phyloP scores from a whole-genome alignment of 2,888 invertebrate species.

The Pachymerium ferrugineum region DNA sequence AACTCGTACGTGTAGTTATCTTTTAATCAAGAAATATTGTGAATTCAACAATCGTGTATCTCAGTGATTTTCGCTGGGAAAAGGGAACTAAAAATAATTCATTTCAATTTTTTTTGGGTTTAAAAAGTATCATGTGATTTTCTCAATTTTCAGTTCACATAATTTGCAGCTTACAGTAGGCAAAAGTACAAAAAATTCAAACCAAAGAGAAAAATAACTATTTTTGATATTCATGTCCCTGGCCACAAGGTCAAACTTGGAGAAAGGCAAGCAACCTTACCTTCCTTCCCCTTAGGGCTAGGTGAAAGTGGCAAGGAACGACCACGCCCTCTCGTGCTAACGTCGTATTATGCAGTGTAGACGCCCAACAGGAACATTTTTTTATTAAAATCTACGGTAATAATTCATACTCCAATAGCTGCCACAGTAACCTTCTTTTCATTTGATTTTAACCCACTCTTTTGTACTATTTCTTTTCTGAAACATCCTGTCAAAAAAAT shows the following conservation, averaged over 20 bases:
- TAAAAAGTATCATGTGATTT: neutral
- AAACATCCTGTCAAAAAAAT: neutral
- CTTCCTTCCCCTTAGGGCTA: slow-evolving; percentile 1
- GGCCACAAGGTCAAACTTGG: neutral
- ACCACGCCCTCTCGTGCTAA: neutral
- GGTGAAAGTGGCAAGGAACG: slow-evolving; percentile 15
- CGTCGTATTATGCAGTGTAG: neutral
- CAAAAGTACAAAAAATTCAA: neutral
- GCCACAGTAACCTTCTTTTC: neutral
- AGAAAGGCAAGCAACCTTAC: slow-evolving; percentile 21
- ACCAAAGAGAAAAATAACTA: neutral
- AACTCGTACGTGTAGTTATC: too few relatives aligned
- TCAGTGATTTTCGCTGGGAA: too few relatives aligned
- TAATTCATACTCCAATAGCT: neutral
- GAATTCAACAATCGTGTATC: too few relatives aligned
- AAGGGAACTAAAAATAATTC: too few relatives aligned
- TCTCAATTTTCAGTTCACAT: neutral
- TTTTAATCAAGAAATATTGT: too few relatives aligned
- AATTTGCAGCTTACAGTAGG: neutral
- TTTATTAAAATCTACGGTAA: neutral
- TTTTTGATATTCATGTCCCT: slow-evolving; percentile 11
- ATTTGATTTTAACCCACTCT: neutral
- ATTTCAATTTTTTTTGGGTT: too few relatives aligned
- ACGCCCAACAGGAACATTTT: neutral
- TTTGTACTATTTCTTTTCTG: neutral